Evolutionary conservation across 2,888 invertebrate species (phyloP).

Genomic region (Melipona beecheii): DNA sequence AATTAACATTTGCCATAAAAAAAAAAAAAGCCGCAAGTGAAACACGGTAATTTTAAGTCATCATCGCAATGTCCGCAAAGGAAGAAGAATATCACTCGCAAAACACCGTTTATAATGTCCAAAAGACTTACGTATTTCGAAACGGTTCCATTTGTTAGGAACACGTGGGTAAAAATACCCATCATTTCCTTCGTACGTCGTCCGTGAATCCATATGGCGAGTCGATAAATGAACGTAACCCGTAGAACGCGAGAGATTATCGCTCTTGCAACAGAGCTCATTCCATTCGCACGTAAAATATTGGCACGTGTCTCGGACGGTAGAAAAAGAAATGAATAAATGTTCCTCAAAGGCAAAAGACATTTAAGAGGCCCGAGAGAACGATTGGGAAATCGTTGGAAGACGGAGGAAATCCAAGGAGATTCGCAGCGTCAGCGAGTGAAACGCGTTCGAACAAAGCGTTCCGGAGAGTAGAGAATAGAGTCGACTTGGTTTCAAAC

Average conservation of each 20-base stretch:
- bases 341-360: background rate
- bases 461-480: background rate
- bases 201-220: conserved; percentile 26
- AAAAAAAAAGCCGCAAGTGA: background rate
- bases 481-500: background rate
- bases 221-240: conserved; percentile 40
- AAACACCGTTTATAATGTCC: background rate
- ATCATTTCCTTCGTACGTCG: background rate
- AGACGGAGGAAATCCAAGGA: too few relatives aligned
- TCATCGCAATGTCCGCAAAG: background rate
- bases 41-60: background rate
- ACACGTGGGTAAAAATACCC: background rate
- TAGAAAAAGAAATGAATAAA: background rate
- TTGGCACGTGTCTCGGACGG: background rate
- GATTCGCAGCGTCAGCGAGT: too few relatives aligned
- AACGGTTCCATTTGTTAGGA: background rate
- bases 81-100: background rate
- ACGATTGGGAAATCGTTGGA: too few relatives aligned
- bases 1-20: background rate
- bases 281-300: background rate
- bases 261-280: conserved; percentile 58
- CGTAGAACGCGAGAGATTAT: conserved; percentile 53
- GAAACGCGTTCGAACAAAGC: background rate
- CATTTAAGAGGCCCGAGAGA: background rate
- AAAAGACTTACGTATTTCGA: background rate